Evolutionary conservation across 2,888 invertebrate genomes (phyloP), one percentile per base, ranked within the genome.

Genomic region (Pollenia angustigena): DNA sequence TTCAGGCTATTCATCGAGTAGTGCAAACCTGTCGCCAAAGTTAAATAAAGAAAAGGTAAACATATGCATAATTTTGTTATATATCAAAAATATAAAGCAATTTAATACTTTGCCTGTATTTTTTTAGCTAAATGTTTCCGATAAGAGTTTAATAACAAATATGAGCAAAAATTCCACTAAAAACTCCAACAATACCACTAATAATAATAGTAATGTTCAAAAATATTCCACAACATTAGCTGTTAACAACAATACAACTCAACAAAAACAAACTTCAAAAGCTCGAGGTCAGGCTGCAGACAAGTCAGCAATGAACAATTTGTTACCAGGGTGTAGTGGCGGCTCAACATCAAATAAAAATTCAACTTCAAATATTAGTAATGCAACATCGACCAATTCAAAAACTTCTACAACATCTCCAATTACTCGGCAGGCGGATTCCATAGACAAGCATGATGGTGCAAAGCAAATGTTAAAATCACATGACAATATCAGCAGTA

Each of bases 301-400:
- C 1, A 82, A 78, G 32, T 42, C 54, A 62, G 71, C 69, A 54
- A 82, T 80, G 79, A 72, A 54, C 54, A 74, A 80, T 16, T 14
- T 81, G 60, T 12, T 88, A 81, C 8, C 46, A 16, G 54, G 44
- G n/a, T 56, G 69, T 23, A 76, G 32, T 75, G 46, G 68, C 7
- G 46, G 60, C 2, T 66, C 89, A 85, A 12, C 76, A 82, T 32
- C 89, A 88, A 60, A 9, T 66, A 72, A 58, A 66, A 46, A 79
- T 11, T 48, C 44, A 42, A 10, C 71, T 11, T 4, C 71, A 46
- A 68, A 9, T 48, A 54, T 32, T 14, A 58, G 10, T 11, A 75
- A 44, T 58, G 58, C 54, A 16, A 3, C 56, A 56, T 44, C 54
- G 42, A 40, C 8, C 54, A 48, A 40, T 12, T 23, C 62, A 6